Evolutionary conservation across 2,113 vertebrate genomes (phyloP).

Genomic region (Polypterus senegalus): DNA sequence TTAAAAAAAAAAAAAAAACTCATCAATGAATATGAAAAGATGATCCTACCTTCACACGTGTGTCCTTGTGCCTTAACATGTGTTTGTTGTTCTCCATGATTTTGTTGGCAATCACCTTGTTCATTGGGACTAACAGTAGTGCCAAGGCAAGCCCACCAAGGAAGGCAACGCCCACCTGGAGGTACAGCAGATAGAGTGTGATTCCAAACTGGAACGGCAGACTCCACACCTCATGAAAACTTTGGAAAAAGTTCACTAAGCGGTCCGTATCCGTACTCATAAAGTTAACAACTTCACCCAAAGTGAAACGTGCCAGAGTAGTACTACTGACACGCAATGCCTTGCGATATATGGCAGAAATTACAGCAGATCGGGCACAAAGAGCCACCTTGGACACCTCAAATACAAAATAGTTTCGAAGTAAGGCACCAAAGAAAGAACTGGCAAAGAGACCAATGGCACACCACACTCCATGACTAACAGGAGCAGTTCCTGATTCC

Average conservation of each 20-base stretch:
- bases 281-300: conserved; percentile 80
- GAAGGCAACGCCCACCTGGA: conserved; percentile 80
- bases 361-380: conserved; percentile 54
- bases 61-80: conserved; percentile 77
- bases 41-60: conserved; percentile 71
- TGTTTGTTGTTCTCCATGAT: conserved; percentile 70
- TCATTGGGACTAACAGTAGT: conserved; percentile 76
- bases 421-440: conserved; percentile 55
- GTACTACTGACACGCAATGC: conserved; percentile 54
- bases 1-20: not conserved
- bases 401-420: conserved; percentile 70
- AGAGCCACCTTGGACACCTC: conserved; percentile 65
- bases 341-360: conserved; percentile 74
- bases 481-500: conserved; percentile 61
- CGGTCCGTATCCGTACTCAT: conserved; percentile 79
- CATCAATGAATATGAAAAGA: not conserved
- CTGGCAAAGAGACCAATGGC: conserved; percentile 64
- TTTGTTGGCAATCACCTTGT: conserved; percentile 72
- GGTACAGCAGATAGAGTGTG: conserved; percentile 78
- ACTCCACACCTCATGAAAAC: conserved; percentile 89
- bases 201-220: conserved; percentile 69
- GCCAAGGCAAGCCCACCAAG: conserved; percentile 70
- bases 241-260: conserved; percentile 72
- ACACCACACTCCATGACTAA: conserved; percentile 64
- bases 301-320: conserved; percentile 45